These are phyloP conservation scores for Chironomus riparius DNA, from an alignment of 2,888 invertebrate genomes.

Conservation along the genomic window DNA sequence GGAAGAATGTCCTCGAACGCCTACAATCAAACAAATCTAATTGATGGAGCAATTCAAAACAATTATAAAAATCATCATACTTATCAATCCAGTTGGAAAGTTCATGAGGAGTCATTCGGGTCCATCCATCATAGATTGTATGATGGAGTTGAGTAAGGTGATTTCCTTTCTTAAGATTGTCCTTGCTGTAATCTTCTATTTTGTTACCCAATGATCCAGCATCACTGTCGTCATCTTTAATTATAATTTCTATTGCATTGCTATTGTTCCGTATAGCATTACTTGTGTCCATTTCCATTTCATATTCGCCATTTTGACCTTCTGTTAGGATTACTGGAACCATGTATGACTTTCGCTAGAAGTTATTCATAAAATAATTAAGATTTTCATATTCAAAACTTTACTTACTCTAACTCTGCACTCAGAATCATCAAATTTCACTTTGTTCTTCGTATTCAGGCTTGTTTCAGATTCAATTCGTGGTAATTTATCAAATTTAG, in stretches of 20 bases:
- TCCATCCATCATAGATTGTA: conserved; percentile 44
- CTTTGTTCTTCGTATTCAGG: neutral
- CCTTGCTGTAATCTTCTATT: conserved; percentile 51
- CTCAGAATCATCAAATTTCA: neutral
- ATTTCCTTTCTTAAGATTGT: conserved; percentile 42
- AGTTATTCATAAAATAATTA: too few species aligned
- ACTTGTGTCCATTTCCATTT: neutral
- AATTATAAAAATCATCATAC: too few species aligned
- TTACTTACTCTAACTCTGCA: neutral
- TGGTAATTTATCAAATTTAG: too few species aligned
- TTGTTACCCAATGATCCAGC: conserved; percentile 52
- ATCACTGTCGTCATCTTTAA: neutral
- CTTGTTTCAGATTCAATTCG: too few species aligned
- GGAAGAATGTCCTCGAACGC: conserved; percentile 67
- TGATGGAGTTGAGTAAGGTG: conserved; percentile 28
- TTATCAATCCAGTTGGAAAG: conserved; percentile 77
- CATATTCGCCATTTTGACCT: neutral
- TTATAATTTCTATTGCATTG: neutral
- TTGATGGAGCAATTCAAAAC: too few species aligned
- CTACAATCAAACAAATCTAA: conserved; percentile 26
- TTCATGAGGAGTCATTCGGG: conserved; percentile 80
- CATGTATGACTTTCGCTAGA: neutral
- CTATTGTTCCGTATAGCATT: neutral
- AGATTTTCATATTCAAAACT: too few species aligned
- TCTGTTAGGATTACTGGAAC: neutral